These are phyloP conservation scores for Galeopsomyia nigrocyanea DNA, from an alignment of 2,888 invertebrate species.

Conservation along the genomic window DNA sequence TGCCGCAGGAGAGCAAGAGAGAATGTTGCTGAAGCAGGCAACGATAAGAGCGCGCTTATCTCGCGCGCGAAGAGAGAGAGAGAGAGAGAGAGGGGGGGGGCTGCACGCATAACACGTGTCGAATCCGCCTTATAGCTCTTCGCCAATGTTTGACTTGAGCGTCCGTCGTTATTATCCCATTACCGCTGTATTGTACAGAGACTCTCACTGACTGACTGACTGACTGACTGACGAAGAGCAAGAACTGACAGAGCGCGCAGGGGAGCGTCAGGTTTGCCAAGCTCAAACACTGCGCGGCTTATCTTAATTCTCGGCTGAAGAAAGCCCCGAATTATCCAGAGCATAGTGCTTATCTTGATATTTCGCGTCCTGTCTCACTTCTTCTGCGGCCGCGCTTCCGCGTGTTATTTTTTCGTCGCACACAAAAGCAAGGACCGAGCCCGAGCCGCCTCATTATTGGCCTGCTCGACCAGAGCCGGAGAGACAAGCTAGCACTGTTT, in stretches of 20 bases:
- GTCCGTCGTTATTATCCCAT: too few species aligned
- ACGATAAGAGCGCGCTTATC: slow-evolving; percentile 17
- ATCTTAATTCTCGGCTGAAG: slow-evolving; percentile 62
- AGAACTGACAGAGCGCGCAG: background rate
- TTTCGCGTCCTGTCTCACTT: slow-evolving; percentile 48
- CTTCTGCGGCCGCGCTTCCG: slow-evolving; percentile 51
- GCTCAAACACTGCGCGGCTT: slow-evolving; percentile 54
- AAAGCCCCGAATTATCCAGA: slow-evolving; percentile 50
- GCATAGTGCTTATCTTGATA: slow-evolving; percentile 55
- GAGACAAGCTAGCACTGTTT: slow-evolving; percentile 41
- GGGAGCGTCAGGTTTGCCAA: slow-evolving; percentile 59
- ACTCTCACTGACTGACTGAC: too few species aligned
- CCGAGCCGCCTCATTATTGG: slow-evolving; percentile 29
- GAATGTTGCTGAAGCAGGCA: too few species aligned
- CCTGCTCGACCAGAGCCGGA: background rate
- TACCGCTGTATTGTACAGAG: too few species aligned
- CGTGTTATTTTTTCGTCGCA: slow-evolving; percentile 53
- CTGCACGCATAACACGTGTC: slow-evolving; percentile 36
- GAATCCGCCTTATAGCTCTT: too few species aligned
- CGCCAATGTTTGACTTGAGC: background rate
- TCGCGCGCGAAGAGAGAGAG: background rate
- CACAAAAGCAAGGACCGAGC: background rate
- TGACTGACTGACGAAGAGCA: too few species aligned
- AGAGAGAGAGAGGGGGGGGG: slow-evolving; percentile 12
- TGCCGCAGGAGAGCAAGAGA: too few species aligned